Percentiles rank a stretch among this genome's conserved stretches.
Evolutionary conservation across 2,113 vertebrate genomes (phyloP).

Genomic region (Theristicus caerulescens): DNA sequence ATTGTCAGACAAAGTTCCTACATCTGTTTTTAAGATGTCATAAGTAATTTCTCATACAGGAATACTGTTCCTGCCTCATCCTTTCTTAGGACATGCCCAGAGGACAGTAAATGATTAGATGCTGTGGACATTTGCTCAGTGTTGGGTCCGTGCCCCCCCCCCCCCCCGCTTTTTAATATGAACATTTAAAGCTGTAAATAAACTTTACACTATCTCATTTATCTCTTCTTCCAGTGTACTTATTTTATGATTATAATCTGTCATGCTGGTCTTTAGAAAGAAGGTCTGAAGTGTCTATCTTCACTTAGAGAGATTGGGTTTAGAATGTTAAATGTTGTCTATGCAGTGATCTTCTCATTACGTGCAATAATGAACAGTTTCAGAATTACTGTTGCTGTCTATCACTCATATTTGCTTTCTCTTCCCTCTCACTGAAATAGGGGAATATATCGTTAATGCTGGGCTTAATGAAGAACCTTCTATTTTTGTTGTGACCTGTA

Average conservation of each 20-base stretch:
- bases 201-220: background rate
- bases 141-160: too few species aligned
- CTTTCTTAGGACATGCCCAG: background rate
- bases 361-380: background rate
- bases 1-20: background rate
- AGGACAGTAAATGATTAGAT: background rate
- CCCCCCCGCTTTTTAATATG: background rate
- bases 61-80: background rate
- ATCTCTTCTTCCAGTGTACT: background rate
- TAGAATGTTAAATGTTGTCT: background rate
- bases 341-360: background rate
- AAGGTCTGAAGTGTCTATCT: background rate
- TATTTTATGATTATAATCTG: background rate
- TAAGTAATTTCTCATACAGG: background rate
- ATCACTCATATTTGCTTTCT: background rate
- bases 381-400: background rate
- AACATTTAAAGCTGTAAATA: background rate
- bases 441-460: background rate
- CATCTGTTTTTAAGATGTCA: background rate
- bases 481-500: background rate
- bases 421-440: background rate
- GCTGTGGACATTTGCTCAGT: background rate
- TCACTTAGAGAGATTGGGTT: background rate
- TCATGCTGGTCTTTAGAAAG: background rate
- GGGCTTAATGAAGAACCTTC: background rate